Base-by-base conservation (phyloP, 2,888 invertebrate species). In the Lymantria dispar region DNA sequence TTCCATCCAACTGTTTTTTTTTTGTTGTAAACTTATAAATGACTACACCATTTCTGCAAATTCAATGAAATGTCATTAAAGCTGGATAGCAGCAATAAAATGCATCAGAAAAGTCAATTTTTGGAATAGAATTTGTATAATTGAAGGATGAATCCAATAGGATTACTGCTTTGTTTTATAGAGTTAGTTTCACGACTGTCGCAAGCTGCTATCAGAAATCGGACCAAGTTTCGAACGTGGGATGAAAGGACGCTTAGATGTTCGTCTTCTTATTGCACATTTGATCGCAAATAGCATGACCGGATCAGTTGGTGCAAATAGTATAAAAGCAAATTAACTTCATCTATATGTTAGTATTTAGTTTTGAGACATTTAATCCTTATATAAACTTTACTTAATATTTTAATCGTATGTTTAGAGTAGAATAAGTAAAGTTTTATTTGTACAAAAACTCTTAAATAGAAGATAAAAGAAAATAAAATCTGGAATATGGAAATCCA, bases 181-280 rank as follows among this genome's bases (percentile, higher is more conserved):
- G 38, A 38, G 1, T 38, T 38, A 38, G 38, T 38, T 38, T 38
- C 38, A 38, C 7, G 38, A 38, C 12, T 12, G 38, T 12, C 38
- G 38, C 38, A 12, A 38, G 38, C 38, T 10, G 11, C n/a, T 38
- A 10, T 7, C 31, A 31, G 13, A 12, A 30, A 43, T 29, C 11
- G 29, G 22, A 42, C 29, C 9, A 42, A 42, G 42, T 31, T 43
- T 43, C 30, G 29, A 43, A 12, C 12, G 13, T 12, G n/a, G 43
- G n/a, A 43, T 43, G 31, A 43, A 31, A 43, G 31, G 30, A 43
- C 43, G 43, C 29, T 43, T 43, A 30, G 12, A 31, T 43, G 30
- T 31, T 31, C 30, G 12, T n/a, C 43, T 31, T 12, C 13, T 31
- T 43, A 43, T 30, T 30, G 31, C 43, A 31, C 43, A 38, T 43